These are phyloP conservation scores for Emys orbicularis DNA, from an alignment of 2,797 vertebrate species.

Conservation along the genomic window DNA sequence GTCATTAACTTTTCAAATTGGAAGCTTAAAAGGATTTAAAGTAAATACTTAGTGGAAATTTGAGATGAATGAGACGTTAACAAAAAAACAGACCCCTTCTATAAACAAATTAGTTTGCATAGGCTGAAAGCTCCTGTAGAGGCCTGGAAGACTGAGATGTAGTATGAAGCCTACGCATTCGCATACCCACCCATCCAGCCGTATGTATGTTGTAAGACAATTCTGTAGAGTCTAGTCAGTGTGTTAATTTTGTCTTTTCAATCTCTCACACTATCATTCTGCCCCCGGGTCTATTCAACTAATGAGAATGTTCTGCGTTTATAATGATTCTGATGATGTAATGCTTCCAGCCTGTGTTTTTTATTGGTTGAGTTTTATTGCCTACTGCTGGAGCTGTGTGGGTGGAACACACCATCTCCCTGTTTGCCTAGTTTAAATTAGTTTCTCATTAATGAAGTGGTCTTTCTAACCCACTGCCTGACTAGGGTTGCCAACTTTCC, in stretches of 20 bases:
- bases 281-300: constrained; percentile 10
- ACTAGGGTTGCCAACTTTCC: no score
- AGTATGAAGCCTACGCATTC: constrained; percentile 8
- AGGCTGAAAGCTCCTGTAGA: not conserved
- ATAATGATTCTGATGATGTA: not conserved
- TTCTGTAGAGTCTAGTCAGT: constrained; percentile 17
- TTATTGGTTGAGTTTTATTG: not conserved
- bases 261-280: not conserved
- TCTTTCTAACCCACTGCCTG: not conserved
- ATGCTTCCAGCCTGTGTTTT: not conserved
- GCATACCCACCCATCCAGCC: not conserved
- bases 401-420: not conserved
- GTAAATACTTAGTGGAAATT: constrained; percentile 35
- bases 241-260: no score
- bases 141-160: constrained; percentile 29
- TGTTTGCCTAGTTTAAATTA: not conserved
- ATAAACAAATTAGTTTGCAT: not conserved
- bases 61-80: not conserved
- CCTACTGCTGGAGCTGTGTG: accelerated
- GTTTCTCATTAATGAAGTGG: not conserved
- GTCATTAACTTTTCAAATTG: constrained; percentile 65
- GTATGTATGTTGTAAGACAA: constrained; percentile 17
- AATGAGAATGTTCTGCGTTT: not conserved
- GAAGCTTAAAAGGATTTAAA: constrained; percentile 58
- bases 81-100: not conserved